These are phyloP conservation scores for Julus scanicus DNA, from an alignment of 2,888 invertebrate genomes.

Conservation along the genomic window DNA sequence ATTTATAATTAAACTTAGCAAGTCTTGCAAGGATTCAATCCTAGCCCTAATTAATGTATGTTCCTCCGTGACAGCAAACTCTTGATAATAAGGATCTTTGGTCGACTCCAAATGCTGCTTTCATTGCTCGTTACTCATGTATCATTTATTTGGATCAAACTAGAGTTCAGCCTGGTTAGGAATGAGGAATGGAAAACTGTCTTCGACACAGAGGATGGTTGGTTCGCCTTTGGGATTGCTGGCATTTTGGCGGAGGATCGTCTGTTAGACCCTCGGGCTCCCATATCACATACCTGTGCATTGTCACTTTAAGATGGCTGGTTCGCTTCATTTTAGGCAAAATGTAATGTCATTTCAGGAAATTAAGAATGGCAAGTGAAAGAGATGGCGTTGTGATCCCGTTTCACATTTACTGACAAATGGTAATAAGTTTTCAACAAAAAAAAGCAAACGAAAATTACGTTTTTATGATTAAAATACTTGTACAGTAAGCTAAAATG, in stretches of 20 bases:
- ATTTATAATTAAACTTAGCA: constrained; percentile 24
- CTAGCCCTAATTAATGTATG: constrained; percentile 39
- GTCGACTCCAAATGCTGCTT: not conserved
- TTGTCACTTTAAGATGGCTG: too few species aligned
- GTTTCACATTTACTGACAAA: too few species aligned
- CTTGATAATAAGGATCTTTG: constrained; percentile 38
- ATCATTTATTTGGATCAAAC: constrained; percentile 26
- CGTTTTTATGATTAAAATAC: too few species aligned
- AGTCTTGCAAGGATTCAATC: constrained; percentile 19
- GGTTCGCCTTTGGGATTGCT: not conserved
- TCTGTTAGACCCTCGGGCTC: too few species aligned
- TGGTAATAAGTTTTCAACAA: too few species aligned
- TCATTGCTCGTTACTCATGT: not conserved
- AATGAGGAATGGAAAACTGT: not conserved
- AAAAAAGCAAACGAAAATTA: too few species aligned
- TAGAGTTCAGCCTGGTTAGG: not conserved
- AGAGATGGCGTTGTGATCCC: too few species aligned
- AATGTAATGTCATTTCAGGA: too few species aligned
- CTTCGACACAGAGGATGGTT: not conserved
- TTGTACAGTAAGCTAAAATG: too few species aligned
- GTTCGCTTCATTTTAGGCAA: too few species aligned
- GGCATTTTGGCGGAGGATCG: not conserved
- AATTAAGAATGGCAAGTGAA: too few species aligned
- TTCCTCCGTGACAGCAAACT: constrained; percentile 12
- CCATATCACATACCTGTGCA: too few species aligned